These are phyloP conservation scores for Philypnodon macrostomus DNA, from an alignment of 2,797 vertebrate genomes.

Conservation along the genomic window DNA sequence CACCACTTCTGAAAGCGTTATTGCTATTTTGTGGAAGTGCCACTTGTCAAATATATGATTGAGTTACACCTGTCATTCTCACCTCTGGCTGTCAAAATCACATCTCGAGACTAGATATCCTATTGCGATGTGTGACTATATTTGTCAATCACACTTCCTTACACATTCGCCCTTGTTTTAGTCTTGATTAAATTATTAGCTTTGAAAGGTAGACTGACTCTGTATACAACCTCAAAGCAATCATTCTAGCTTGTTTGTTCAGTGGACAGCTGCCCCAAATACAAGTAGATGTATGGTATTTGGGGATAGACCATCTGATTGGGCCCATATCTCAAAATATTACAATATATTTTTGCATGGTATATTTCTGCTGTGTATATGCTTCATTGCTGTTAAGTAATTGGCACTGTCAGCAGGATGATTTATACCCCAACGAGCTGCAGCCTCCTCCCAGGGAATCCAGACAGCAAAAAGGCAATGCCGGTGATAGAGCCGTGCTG, in stretches of 20 bases:
- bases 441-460: slow-evolving; percentile 36
- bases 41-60: no score
- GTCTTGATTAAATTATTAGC: neutral
- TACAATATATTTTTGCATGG: slow-evolving; percentile 8
- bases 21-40: no score
- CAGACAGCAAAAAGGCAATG: slow-evolving; percentile 14
- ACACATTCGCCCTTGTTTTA: neutral
- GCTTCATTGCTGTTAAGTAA: slow-evolving; percentile 57
- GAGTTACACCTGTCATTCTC: no score
- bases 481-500: slow-evolving; percentile 28
- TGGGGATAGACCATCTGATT: slow-evolving; percentile 6
- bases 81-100: no score
- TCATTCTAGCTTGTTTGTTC: slow-evolving; percentile 4
- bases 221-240: neutral
- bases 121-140: no score
- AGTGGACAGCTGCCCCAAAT: neutral
- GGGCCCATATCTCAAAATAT: neutral
- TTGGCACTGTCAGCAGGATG: slow-evolving; percentile 48
- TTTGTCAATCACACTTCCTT: neutral
- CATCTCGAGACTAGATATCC: no score
- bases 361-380: slow-evolving; percentile 10
- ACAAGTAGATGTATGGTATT: neutral
- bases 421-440: slow-evolving; percentile 56
- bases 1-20: no score
- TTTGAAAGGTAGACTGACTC: slow-evolving; percentile 7